Evolutionary conservation across 1,140 invertebrate species (phyloP).

Genomic region (Habropoda laboriosa): DNA sequence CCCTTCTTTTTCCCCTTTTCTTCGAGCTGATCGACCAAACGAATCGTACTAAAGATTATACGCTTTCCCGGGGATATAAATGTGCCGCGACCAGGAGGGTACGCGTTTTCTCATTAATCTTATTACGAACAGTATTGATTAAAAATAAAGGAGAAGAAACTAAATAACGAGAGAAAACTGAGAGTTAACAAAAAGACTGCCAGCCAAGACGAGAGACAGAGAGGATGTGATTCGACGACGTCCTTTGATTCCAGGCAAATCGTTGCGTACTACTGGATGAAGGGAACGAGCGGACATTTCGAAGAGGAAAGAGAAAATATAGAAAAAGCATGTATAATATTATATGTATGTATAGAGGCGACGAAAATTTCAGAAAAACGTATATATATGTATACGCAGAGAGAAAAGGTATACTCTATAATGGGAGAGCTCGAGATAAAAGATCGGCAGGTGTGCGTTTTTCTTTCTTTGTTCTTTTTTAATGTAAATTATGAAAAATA

Average conservation of each 20-base stretch:
- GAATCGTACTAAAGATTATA: slow-evolving; percentile 70
- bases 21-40: not conserved
- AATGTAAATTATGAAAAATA: slow-evolving; percentile 40
- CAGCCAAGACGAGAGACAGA: slow-evolving; percentile 64
- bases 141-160: not conserved
- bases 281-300: not conserved
- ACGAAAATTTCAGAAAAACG: not conserved
- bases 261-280: not conserved
- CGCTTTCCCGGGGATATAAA: slow-evolving; percentile 61
- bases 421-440: not conserved
- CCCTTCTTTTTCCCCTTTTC: not conserved
- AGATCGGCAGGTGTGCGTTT: not conserved
- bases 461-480: too few relatives aligned
- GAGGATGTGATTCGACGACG: not conserved
- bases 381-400: too few relatives aligned
- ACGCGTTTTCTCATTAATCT: slow-evolving; percentile 68
- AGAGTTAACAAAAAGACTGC: slow-evolving; percentile 78
- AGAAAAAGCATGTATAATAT: slow-evolving; percentile 45
- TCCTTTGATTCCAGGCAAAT: not conserved
- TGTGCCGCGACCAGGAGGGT: slow-evolving; percentile 54
- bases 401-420: slow-evolving; percentile 31
- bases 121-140: slow-evolving; percentile 81
- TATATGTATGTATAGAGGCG: slow-evolving; percentile 22
- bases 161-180: slow-evolving; percentile 60
- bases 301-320: slow-evolving; percentile 19